Evolutionary conservation across 2,113 vertebrate genomes (phyloP), one percentile per base, ranked within the genome.

Genomic region (Manacus vitellinus): DNA sequence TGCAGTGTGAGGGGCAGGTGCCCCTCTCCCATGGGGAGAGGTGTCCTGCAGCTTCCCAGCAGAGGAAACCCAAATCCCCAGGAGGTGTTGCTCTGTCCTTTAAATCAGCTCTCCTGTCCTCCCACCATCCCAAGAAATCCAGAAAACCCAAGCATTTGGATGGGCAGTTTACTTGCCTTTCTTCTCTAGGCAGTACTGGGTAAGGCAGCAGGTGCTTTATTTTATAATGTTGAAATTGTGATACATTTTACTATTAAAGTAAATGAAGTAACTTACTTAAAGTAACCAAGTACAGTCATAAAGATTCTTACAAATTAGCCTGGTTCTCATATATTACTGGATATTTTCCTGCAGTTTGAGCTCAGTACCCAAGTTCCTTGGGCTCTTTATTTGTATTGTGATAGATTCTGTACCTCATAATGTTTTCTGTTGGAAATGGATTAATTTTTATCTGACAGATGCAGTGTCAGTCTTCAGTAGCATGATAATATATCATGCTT

Each of bases 1-100:
- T 20, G 4, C 13, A 16, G 10, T n/a, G 9, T 25, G 23, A 59
- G n/a, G 58, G 23, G n/a, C 10, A 17, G 12, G 10, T 25, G 58
- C 14, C 23, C 14, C 23, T 59, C 23, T 25, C n/a, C 8, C 8
- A 16, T 17, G 18, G 28, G 22, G 22, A 52, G 30, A 43, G 51
- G 16, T 72, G 16, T 72, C 35, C n/a, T 0, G 0, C 23, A 10
- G 21, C 24, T 65, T 23, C 44, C 8, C 1, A 0, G 30, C 31
- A 39, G 19, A 49, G 22, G 44, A 43, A 72, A 12, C 5, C 7
- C 7, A 31, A 0, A 14, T 47, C 8, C n/a, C n/a, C 25, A 3
- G 27, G 13, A 58, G 59, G 7, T 30, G 17, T 37, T 5, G 2
- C 6, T 23, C 2, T 68, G 6, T 41, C 46, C 8, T 8, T 8